Percentiles rank a stretch among this genome's conserved stretches.
These are phyloP conservation scores for Mamestra brassicae DNA, from an alignment of 2,888 invertebrate species.

Conservation along the genomic window DNA sequence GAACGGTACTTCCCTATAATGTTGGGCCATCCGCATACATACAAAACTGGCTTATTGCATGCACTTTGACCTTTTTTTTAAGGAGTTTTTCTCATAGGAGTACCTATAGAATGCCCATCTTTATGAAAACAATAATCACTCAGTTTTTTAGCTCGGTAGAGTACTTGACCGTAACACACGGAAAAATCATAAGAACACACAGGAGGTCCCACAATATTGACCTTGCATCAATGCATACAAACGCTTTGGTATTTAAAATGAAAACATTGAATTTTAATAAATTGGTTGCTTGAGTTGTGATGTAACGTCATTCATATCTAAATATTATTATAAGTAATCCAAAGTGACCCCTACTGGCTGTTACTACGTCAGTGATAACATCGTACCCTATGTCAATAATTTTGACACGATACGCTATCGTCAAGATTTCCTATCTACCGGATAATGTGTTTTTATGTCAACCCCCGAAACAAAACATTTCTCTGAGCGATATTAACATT, in stretches of 20 bases:
- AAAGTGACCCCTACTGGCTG: slow-evolving; percentile 27
- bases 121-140: not conserved
- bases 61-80: not conserved
- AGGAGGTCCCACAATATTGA: slow-evolving; percentile 21
- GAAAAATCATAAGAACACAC: not conserved
- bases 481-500: not conserved
- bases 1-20: not conserved
- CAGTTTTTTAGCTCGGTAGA: not conserved
- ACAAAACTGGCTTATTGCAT: no score
- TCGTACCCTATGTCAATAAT: slow-evolving; percentile 10
- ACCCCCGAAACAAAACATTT: slow-evolving; percentile 22
- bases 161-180: not conserved
- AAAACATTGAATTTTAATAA: slow-evolving; percentile 23
- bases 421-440: slow-evolving; percentile 27
- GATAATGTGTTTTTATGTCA: slow-evolving; percentile 13
- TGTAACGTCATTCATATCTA: slow-evolving; percentile 15
- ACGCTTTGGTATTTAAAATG: slow-evolving; percentile 21
- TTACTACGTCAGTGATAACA: slow-evolving; percentile 9
- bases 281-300: not conserved
- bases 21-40: no score
- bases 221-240: slow-evolving; percentile 22
- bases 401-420: slow-evolving; percentile 46
- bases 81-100: not conserved
- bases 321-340: slow-evolving; percentile 28
- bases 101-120: not conserved